phyloP scores from a whole-genome alignment of 2,888 invertebrate species.

The Peribatodes rhomboidaria region DNA sequence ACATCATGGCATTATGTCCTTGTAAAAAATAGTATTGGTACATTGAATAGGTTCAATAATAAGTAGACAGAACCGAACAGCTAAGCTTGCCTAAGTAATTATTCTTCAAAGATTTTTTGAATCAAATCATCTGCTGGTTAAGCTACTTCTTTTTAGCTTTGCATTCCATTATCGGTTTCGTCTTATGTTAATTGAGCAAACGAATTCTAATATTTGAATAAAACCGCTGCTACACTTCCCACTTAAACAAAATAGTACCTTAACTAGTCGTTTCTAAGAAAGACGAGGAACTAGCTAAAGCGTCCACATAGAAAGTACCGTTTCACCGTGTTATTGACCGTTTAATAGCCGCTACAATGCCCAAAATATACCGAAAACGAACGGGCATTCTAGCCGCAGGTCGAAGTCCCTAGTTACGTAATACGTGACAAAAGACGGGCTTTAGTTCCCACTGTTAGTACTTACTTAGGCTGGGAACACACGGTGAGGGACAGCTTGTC shows the following conservation, averaged over 20 bases:
- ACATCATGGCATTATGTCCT: conserved; percentile 16
- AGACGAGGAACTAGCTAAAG: background rate
- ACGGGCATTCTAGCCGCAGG: conserved; percentile 20
- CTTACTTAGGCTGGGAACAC: conserved; percentile 7
- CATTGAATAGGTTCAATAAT: conserved; percentile 1
- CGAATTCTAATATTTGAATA: background rate
- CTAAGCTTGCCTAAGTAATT: too few species aligned
- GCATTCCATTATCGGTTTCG: too few species aligned
- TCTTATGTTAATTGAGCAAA: too few species aligned
- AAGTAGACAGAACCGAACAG: too few species aligned
- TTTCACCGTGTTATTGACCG: conserved; percentile 37
- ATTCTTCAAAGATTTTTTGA: too few species aligned
- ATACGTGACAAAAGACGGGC: conserved; percentile 31
- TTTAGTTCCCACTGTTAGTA: conserved; percentile 20
- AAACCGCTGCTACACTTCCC: background rate
- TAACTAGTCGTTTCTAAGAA: background rate
- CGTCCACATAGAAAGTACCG: conserved; percentile 19
- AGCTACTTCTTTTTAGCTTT: too few species aligned
- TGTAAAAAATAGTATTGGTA: conserved; percentile 27
- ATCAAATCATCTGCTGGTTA: too few species aligned
- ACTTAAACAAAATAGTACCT: background rate
- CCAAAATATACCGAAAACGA: conserved; percentile 30
- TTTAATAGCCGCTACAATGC: conserved; percentile 35
- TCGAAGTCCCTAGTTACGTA: conserved; percentile 40
- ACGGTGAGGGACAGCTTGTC: background rate